phyloP scores from a whole-genome alignment of 2,888 invertebrate species.

The Penaeus monodon region DNA sequence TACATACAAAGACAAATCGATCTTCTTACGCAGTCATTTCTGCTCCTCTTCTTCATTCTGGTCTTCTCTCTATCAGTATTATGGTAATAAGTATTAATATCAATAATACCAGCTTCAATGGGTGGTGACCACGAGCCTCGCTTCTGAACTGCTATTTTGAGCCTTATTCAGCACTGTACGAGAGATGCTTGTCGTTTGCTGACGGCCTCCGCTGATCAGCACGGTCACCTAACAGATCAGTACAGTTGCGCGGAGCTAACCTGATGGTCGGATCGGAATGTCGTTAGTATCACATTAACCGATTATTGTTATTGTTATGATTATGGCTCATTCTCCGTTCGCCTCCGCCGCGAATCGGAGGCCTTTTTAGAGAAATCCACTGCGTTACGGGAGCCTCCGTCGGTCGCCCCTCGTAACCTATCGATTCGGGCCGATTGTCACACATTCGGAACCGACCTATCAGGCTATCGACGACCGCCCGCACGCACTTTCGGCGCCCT shows the following conservation, averaged over 20 bases:
- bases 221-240: background rate
- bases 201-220: constrained; percentile 4
- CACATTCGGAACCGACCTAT: background rate
- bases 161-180: constrained; percentile 5
- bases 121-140: constrained; percentile 11
- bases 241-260: background rate
- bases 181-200: constrained; percentile 16
- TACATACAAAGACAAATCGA: too few relatives aligned
- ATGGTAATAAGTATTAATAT: too few relatives aligned
- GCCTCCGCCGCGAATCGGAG: too few relatives aligned
- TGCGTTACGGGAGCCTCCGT: background rate
- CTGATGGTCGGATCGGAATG: too few relatives aligned
- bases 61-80: too few relatives aligned
- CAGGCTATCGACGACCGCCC: background rate
- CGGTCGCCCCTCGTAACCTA: background rate
- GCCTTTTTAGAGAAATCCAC: too few relatives aligned
- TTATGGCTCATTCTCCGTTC: too few relatives aligned
- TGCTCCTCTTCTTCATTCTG: too few relatives aligned
- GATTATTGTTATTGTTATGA: too few relatives aligned
- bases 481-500: background rate
- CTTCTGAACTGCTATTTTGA: constrained; percentile 10
- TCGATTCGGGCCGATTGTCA: background rate
- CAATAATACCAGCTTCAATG: background rate
- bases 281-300: too few relatives aligned
- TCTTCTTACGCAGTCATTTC: too few relatives aligned